A percentile compares a stretch with the other conserved stretches of the same genome.
Evolutionary conservation across 2,797 vertebrate species (phyloP).

Genomic region (Fundulus diaphanus): DNA sequence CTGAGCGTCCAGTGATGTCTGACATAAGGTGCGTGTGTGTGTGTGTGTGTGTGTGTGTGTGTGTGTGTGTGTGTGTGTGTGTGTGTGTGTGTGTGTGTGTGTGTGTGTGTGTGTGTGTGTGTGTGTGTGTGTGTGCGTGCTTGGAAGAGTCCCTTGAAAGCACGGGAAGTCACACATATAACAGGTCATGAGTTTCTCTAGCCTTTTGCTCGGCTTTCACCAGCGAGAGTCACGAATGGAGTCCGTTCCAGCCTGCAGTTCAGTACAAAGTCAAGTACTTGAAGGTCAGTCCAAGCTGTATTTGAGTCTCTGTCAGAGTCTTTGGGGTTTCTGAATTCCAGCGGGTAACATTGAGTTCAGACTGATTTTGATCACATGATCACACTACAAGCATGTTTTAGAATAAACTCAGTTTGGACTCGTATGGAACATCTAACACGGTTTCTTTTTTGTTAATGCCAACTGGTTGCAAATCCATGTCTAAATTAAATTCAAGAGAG

Average conservation of each 20-base stretch:
- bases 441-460: not conserved
- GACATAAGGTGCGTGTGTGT: not conserved
- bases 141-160: slow-evolving; percentile 35
- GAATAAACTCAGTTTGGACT: not conserved
- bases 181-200: slow-evolving; percentile 24
- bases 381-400: not conserved
- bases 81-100: not conserved
- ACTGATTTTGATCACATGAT: not conserved
- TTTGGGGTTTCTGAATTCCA: not conserved
- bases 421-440: not conserved
- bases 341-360: not conserved
- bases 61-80: slow-evolving; percentile 6
- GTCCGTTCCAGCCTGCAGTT: not conserved
- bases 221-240: not conserved
- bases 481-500: not conserved
- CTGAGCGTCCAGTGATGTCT: slow-evolving; percentile 12
- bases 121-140: slow-evolving; percentile 6
- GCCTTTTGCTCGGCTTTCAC: slow-evolving; percentile 44
- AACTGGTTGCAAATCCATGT: slow-evolving; percentile 7
- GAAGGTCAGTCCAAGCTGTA: not conserved
- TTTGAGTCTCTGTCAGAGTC: not conserved
- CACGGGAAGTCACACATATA: slow-evolving; percentile 23
- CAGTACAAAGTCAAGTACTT: slow-evolving; percentile 16
- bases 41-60: not conserved
- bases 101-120: slow-evolving; percentile 7